Base-by-base conservation (phyloP, 2,113 vertebrate genomes). In the Corythornis madagascariensis region DNA sequence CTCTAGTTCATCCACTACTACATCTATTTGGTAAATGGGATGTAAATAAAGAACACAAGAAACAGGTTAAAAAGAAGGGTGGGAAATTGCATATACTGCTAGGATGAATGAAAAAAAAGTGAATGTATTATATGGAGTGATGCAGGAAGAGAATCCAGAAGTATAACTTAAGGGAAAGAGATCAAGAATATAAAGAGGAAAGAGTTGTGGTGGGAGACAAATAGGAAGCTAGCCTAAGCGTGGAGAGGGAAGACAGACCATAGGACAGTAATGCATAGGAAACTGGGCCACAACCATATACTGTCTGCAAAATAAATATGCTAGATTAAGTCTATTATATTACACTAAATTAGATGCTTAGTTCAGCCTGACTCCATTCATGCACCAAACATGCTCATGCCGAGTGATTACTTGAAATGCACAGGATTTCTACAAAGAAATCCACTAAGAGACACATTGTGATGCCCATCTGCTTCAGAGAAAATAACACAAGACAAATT, bases 361-460 rank as follows among this genome's bases (percentile, higher is more conserved):
- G 13, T 16, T 73, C 9, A 59, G 52, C 35, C 6, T 70, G 50
- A 71, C 8, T 42, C 35, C 8, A 29, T 77, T 66, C 29, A 35
- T 8, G 19, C 33, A 79, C 7, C n/a, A 0, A 7, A 56, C 4
- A 29, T 2, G 5, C 4, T 78, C 16, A 13, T 5, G 13, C 8
- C 52, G 5, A 33, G 38, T 10, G 43, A 72, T 9, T 9, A 78
- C 9, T 42, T 0, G 7, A 25, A 65, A 3, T 4, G 8, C 91
- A 75, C 3, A 48, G 6, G 2, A 57, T 26, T 77, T 48, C 57
- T 60, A 73, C 6, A 61, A 1, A 40, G 15, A 91, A 86, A 76
- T 63, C 6, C 25, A 56, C 31, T 33, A 74, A 86, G 10, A 20
- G 11, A 61, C 9, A 74, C 4, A 45, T 0, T 48, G 10, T 21